Evolutionary conservation across 2,113 vertebrate species (phyloP), one percentile per base, ranked within the genome.

Genomic region (Chloebia gouldiae): DNA sequence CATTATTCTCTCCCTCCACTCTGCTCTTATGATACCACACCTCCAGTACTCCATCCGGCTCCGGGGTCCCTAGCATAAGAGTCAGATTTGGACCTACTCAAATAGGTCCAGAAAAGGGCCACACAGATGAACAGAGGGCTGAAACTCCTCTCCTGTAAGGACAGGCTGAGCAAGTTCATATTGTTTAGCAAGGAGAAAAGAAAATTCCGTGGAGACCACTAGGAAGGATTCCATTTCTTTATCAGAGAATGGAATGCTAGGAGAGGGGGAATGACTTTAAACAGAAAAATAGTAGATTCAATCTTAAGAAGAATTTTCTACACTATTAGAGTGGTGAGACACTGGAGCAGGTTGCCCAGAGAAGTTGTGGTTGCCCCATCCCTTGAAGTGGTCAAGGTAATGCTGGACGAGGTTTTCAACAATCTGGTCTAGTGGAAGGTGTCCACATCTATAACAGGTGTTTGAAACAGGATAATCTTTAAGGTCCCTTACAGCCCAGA

Each of bases 51-150:
- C 31, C 27, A 13, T 9, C 13, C 1, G 4, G 9, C 6, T n/a
- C 4, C 7, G 1, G 10, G 7, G 8, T 3, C 8, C 11, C 8
- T 9, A 30, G 2, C 4, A 11, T 24, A 20, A 37, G 6, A 51
- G 39, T 39, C 35, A 19, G 3, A 49, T 23, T 8, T 24, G 13
- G 15, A 20, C 7, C 37, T 11, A 37, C 23, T 44, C 33, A 33
- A 16, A 39, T 37, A 10, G 18, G 5, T n/a, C 37, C 51, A 51
- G 27, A 51, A 27, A 59, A 65, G 28, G 6, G 22, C 2, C 22
- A 73, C 44, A 44, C 11, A 72, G 27, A 72, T 19, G 12, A 50
- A 16, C 25, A 50, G 50, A 24, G 6, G 18, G 23, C 8, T 42
- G 42, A 64, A 50, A 21, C 6, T 40, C 11, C 25, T 35, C 22